Evolutionary conservation across 2,888 invertebrate species (phyloP).

Genomic region (Pachliopta kotzebuea): DNA sequence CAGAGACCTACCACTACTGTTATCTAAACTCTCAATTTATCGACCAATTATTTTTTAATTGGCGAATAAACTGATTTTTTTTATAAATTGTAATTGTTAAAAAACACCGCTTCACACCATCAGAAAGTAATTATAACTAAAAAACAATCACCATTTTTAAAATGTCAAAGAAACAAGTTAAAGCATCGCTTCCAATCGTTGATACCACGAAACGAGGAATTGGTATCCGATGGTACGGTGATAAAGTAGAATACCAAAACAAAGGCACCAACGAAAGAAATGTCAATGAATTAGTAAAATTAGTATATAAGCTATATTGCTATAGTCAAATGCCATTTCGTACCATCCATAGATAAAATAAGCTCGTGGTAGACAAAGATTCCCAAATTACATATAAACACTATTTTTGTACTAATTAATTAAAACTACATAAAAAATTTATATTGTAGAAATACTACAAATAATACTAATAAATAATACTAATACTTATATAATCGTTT

Average conservation of each 20-base stretch:
- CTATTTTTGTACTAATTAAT: no score
- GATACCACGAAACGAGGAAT: constrained; percentile 15
- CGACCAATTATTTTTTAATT: no score
- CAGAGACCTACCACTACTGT: no score
- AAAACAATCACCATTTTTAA: neutral
- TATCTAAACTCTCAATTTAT: no score
- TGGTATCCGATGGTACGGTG: constrained; percentile 13
- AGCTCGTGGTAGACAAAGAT: no score
- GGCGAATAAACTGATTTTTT: no score
- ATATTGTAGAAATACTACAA: no score
- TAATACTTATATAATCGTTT: neutral
- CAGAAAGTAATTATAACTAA: no score
- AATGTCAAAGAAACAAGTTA: neutral
- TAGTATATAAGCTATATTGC: constrained; percentile 7
- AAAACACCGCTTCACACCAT: no score
- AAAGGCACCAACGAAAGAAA: constrained; percentile 26
- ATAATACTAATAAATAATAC: neutral
- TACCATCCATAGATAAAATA: neutral
- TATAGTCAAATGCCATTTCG: constrained; percentile 7
- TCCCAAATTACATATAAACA: no score
- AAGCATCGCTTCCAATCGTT: neutral
- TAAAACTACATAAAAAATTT: no score
- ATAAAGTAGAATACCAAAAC: constrained; percentile 24
- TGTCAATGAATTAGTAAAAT: constrained; percentile 20
- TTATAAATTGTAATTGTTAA: neutral